phyloP scores from a whole-genome alignment of 2,888 invertebrate species.

The Drosophila algonquin region DNA sequence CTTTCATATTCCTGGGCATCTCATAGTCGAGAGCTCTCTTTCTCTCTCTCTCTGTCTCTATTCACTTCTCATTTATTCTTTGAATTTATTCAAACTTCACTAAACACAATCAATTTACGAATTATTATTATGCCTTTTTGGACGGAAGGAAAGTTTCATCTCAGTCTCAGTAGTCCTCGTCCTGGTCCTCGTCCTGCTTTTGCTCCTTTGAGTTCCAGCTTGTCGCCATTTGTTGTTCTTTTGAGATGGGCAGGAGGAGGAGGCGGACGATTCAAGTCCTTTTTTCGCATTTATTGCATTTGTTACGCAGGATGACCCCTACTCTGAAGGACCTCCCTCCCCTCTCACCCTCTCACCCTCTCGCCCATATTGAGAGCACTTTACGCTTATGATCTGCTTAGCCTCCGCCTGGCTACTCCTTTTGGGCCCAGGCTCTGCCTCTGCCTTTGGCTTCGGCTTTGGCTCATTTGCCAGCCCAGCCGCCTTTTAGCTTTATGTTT shows the following conservation, averaged over 20 bases:
- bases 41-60: too few relatives aligned
- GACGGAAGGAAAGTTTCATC: slow-evolving; percentile 31
- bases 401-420: slow-evolving; percentile 18
- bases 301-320: slow-evolving; percentile 60
- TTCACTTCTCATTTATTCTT: slow-evolving; percentile 45
- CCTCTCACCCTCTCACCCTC: too few relatives aligned
- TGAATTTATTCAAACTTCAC: slow-evolving; percentile 81
- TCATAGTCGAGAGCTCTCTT: not conserved
- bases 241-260: not conserved
- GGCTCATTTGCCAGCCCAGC: slow-evolving; percentile 68
- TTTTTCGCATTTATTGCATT: slow-evolving; percentile 78
- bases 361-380: slow-evolving; percentile 44
- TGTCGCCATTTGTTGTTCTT: slow-evolving; percentile 70
- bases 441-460: slow-evolving; percentile 53
- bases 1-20: not conserved
- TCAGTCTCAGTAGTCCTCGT: not conserved
- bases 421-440: slow-evolving; percentile 48
- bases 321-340: not conserved
- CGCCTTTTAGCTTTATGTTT: slow-evolving; percentile 75
- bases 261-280: slow-evolving; percentile 41
- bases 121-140: slow-evolving; percentile 73
- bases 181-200: not conserved
- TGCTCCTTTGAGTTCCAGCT: slow-evolving; percentile 34
- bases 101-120: slow-evolving; percentile 81
- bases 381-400: slow-evolving; percentile 74